phyloP scores from a whole-genome alignment of 2,888 invertebrate genomes.

The Stramonita haemastoma region DNA sequence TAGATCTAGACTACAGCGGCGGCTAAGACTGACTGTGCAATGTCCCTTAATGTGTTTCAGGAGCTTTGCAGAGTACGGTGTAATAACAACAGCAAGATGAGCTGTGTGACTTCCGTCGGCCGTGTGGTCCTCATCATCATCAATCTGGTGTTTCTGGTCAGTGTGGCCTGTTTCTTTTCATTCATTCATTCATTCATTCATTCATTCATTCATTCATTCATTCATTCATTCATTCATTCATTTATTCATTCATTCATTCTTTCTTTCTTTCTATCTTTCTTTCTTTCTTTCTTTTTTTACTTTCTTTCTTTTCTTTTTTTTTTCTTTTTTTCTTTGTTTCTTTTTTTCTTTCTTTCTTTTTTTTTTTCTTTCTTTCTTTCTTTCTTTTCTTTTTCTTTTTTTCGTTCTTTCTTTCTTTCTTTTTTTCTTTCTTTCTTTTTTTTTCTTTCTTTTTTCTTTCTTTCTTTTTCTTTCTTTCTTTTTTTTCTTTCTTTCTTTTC shows the following conservation, averaged over 20 bases:
- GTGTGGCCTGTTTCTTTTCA: neutral
- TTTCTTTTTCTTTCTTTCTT: too few species aligned
- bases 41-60: too few species aligned
- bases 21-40: too few species aligned
- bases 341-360: neutral
- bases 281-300: neutral
- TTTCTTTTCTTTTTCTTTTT: too few species aligned
- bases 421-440: too few species aligned
- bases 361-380: too few species aligned
- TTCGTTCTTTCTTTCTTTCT: too few species aligned
- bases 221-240: neutral
- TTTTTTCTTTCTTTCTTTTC: too few species aligned
- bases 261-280: neutral
- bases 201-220: neutral
- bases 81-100: neutral
- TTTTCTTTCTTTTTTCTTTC: too few species aligned
- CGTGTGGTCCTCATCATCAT: neutral
- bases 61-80: too few species aligned
- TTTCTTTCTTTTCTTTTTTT: neutral
- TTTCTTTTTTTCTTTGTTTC: neutral
- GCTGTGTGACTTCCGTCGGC: neutral
- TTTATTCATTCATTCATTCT: too few species aligned
- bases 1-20: too few species aligned
- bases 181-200: neutral
- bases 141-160: neutral